phyloP scores from a whole-genome alignment of 1,140 invertebrate genomes.

The Drosophila elegans region DNA sequence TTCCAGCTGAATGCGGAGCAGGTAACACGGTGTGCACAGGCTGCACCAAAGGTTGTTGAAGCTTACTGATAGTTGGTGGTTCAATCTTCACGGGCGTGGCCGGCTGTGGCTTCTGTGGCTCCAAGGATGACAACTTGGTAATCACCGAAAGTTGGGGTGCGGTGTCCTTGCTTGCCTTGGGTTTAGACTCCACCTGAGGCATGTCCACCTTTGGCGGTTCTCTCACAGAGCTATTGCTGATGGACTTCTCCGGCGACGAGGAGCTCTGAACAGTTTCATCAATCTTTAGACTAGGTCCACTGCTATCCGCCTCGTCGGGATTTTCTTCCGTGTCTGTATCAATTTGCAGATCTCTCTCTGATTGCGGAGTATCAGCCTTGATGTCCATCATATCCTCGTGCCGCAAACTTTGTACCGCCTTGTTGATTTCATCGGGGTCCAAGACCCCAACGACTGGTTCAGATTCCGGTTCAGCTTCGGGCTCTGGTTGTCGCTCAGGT shows the following conservation, averaged over 20 bases:
- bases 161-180: neutral
- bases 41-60: slow-evolving; percentile 74
- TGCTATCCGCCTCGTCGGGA: slow-evolving; percentile 86
- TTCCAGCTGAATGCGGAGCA: slow-evolving; percentile 14
- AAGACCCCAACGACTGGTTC: slow-evolving; percentile 28
- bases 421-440: slow-evolving; percentile 91
- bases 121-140: slow-evolving; percentile 58
- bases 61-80: slow-evolving; percentile 74
- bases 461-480: slow-evolving; percentile 50
- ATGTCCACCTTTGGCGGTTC: slow-evolving; percentile 4
- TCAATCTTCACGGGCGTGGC: slow-evolving; percentile 67
- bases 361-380: slow-evolving; percentile 93
- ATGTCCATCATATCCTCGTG: slow-evolving; percentile 90
- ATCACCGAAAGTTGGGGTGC: slow-evolving; percentile 61
- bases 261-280: slow-evolving; percentile 65
- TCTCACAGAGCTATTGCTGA: slow-evolving; percentile 11
- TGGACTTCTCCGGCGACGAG: slow-evolving; percentile 30
- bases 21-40: slow-evolving; percentile 75
- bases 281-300: slow-evolving; percentile 77
- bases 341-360: slow-evolving; percentile 93
- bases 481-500: slow-evolving; percentile 28
- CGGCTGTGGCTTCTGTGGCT: slow-evolving; percentile 13
- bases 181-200: neutral
- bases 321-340: slow-evolving; percentile 94
- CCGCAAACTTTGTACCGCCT: slow-evolving; percentile 91